Base-by-base conservation (phyloP, 2,797 vertebrate species). In the Micropoecilia bifurca region DNA sequence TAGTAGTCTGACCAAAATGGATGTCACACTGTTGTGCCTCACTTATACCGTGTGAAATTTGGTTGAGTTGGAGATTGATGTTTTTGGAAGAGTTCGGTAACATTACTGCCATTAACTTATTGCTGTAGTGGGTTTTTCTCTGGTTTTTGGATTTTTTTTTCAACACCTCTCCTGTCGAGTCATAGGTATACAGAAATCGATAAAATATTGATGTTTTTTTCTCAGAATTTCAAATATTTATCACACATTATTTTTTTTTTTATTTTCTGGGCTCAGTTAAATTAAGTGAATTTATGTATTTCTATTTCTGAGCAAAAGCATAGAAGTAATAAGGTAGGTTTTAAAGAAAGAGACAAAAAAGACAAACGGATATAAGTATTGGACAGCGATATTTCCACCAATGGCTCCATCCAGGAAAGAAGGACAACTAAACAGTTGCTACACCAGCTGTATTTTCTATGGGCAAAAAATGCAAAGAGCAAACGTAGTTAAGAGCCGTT, bases 1-100 rank as follows among this genome's bases (percentile, higher is more conserved):
- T 69, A 71, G 57, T 48, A n/a, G 45, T 53, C 48, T 53, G 77
- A 68, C 71, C 63, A 25, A 74, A 79, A 53, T 79, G 59, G 72
- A 68, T 53, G 50, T 47, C 69, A 78, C 68, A 20, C 53, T 71
- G 66, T 77, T 57, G n/a, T 53, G 66, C 57, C 48, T 74, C 36
- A 30, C 50, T 74, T 74, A 28, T 79, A 46, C 20, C 10, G 25
- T 59, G 46, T 73, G 25, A 48, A 79, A 63, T 61, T 28, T 48
- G 25, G 43, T 73, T 73, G 57, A 77, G 75, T 20, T 46, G 53
- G 50, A 33, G 50, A 45, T 75, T 20, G 25, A 46, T 45, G 25
- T 43, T 57, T 36, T 77, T 71, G 30, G 50, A 71, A 55, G 76
- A 57, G 50, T 45, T 72, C 50, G 18, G 20, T 46, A 36, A n/a